Evolutionary conservation across 2,888 invertebrate species (phyloP).

Genomic region (Drosophila birchii): DNA sequence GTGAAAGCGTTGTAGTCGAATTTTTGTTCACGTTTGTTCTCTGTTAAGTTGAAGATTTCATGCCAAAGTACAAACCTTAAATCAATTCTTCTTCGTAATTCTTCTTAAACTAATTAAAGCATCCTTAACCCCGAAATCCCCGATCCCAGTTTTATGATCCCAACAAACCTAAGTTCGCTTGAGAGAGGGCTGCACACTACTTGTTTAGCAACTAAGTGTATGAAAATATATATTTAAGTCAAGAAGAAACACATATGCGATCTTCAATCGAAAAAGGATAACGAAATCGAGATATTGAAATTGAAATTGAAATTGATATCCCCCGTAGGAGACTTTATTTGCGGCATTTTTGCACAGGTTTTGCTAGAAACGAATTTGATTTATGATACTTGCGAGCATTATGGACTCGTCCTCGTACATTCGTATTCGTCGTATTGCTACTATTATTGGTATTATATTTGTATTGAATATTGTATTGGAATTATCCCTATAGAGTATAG

Average conservation of each 20-base stretch:
- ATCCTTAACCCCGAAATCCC: not conserved
- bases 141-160: constrained; percentile 31
- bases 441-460: constrained; percentile 40
- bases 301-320: not conserved
- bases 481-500: constrained; percentile 32
- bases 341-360: constrained; percentile 71
- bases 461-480: constrained; percentile 41
- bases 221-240: constrained; percentile 37
- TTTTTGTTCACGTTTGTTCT: constrained; percentile 80
- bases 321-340: constrained; percentile 23
- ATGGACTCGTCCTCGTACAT: constrained; percentile 9
- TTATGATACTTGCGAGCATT: constrained; percentile 47
- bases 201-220: constrained; percentile 68
- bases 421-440: constrained; percentile 44
- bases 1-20: constrained; percentile 72
- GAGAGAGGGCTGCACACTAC: constrained; percentile 66
- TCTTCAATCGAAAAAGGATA: constrained; percentile 18
- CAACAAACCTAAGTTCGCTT: constrained; percentile 46
- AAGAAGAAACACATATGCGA: constrained; percentile 65
- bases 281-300: not conserved
- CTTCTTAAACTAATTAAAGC: constrained; percentile 59
- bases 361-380: constrained; percentile 84
- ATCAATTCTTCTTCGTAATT: constrained; percentile 73
- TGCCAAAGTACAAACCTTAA: constrained; percentile 76
- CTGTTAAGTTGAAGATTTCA: constrained; percentile 75